Conservation (phyloP, 2,113 vertebrate genomes). For the Scalopus aquaticus region DNA sequence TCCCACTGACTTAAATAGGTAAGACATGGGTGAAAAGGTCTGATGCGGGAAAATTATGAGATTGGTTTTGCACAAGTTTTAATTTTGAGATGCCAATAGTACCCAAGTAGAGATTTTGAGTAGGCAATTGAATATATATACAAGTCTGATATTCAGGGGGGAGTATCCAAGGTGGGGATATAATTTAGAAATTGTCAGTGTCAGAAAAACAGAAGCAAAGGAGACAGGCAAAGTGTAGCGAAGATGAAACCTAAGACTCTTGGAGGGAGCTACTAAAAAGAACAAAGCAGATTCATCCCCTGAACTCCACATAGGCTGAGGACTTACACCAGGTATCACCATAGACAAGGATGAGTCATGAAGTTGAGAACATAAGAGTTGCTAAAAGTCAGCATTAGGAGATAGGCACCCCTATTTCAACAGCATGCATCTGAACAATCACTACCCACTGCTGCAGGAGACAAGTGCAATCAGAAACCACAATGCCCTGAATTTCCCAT, state of each 20-base stretch:
- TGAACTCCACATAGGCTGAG: neutral
- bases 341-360: neutral
- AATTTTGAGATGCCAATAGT: conserved; percentile 9
- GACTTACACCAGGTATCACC: neutral
- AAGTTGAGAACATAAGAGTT: neutral
- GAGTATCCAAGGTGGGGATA: neutral
- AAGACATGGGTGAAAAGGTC: neutral
- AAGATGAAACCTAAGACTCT: neutral
- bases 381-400: neutral
- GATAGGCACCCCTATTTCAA: neutral
- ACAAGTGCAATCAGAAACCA: conserved; percentile 3
- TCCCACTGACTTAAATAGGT: neutral
- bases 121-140: neutral
- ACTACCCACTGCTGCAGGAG: neutral
- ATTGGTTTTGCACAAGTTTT: neutral
- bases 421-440: neutral
- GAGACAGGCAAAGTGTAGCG: conserved; percentile 12
- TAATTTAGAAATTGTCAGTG: neutral
- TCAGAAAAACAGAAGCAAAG: conserved; percentile 22
- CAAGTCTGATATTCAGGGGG: neutral
- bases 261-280: neutral
- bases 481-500: neutral
- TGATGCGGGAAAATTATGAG: neutral
- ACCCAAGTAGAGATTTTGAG: neutral
- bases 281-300: neutral